A percentile compares a stretch with the other conserved stretches of the same genome.
Evolutionary conservation across 2,888 invertebrate species (phyloP).

Genomic region (Acleris sparsana): DNA sequence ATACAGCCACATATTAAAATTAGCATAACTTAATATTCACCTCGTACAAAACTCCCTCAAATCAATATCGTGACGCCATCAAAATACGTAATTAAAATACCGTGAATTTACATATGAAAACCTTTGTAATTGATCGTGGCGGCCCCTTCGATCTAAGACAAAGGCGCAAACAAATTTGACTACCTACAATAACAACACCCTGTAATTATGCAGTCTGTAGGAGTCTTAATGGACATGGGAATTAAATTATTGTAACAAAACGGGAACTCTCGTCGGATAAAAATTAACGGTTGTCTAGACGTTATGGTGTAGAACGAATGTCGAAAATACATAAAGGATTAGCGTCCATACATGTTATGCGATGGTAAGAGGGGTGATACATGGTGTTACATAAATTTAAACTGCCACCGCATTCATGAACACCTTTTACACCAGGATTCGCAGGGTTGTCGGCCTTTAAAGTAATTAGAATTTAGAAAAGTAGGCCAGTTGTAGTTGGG

Average conservation of each 20-base stretch:
- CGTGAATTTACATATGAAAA: slow-evolving; percentile 80
- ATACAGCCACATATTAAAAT: slow-evolving; percentile 36
- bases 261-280: not conserved
- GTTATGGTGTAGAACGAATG: no score
- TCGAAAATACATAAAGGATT: no score
- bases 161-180: slow-evolving; percentile 40
- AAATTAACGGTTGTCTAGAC: not conserved
- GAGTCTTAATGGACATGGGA: slow-evolving; percentile 6
- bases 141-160: slow-evolving; percentile 55
- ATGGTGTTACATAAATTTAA: no score
- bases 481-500: no score
- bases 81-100: slow-evolving; percentile 77
- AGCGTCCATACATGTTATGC: no score
- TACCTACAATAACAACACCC: slow-evolving; percentile 32
- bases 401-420: no score
- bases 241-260: not conserved
- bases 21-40: slow-evolving; percentile 37
- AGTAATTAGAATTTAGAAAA: no score
- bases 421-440: no score
- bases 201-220: slow-evolving; percentile 1
- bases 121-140: slow-evolving; percentile 75
- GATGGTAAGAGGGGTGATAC: no score
- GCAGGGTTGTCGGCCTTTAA: no score
- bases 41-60: slow-evolving; percentile 54
- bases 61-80: slow-evolving; percentile 78